Evolutionary conservation across 2,888 invertebrate genomes (phyloP).

Genomic region (Rhagium mordax): DNA sequence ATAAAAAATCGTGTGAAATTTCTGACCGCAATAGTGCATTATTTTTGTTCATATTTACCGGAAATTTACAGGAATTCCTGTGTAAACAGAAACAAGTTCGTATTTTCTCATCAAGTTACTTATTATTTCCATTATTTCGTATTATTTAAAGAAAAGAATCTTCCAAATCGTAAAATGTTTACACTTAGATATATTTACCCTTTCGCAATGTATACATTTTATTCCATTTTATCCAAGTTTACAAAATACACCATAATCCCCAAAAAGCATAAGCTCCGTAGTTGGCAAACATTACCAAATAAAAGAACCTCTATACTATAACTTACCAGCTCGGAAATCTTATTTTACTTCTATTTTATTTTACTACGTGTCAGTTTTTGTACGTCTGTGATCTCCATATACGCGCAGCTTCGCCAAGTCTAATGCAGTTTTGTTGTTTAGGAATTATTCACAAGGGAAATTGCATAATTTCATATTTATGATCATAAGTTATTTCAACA

Average conservation of each 20-base stretch:
- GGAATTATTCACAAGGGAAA: too few relatives aligned
- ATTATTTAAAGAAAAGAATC: background rate
- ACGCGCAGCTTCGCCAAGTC: background rate
- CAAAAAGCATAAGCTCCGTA: slow-evolving; percentile 35
- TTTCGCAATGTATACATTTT: background rate
- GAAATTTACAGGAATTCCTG: too few relatives aligned
- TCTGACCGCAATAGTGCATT: too few relatives aligned
- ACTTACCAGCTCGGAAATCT: slow-evolving; percentile 9
- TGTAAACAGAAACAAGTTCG: too few relatives aligned
- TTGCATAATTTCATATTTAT: too few relatives aligned
- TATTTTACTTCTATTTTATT: too few relatives aligned
- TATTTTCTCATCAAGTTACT: too few relatives aligned
- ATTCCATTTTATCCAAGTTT: slow-evolving; percentile 7
- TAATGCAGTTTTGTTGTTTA: background rate
- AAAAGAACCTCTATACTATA: slow-evolving; percentile 33
- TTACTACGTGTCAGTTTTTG: slow-evolving; percentile 22
- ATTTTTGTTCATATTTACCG: too few relatives aligned
- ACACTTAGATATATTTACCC: background rate
- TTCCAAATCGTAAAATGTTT: background rate
- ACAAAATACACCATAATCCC: slow-evolving; percentile 36
- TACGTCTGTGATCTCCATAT: background rate
- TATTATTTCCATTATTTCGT: background rate
- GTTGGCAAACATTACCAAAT: slow-evolving; percentile 45
- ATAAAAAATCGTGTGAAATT: too few relatives aligned
- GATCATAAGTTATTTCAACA: too few relatives aligned